Conservation (phyloP, 2,888 invertebrate species). For the Neocrepidodera transversa region DNA sequence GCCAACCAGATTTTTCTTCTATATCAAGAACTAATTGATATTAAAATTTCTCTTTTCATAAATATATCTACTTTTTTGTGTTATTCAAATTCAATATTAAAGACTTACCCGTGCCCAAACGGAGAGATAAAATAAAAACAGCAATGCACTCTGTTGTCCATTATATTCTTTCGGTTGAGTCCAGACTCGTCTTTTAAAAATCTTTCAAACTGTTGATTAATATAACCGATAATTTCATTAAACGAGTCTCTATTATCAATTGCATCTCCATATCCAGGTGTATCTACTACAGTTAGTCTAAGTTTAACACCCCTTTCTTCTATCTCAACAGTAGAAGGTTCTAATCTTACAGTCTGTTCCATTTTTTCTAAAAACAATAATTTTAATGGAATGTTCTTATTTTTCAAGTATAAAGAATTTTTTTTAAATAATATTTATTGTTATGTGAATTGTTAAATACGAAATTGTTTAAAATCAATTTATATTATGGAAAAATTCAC, state of each 20-base stretch:
- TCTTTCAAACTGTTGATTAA: slow-evolving; percentile 96
- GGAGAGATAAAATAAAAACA: slow-evolving; percentile 98
- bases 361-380: slow-evolving; percentile 74
- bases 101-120: slow-evolving; percentile 88
- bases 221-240: slow-evolving; percentile 93
- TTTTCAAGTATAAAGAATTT: too few relatives aligned
- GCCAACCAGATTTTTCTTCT: too few relatives aligned
- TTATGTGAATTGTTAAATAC: too few relatives aligned
- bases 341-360: slow-evolving; percentile 90
- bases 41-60: too few relatives aligned
- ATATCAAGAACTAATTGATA: too few relatives aligned
- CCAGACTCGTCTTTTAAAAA: slow-evolving; percentile 93
- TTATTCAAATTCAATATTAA: too few relatives aligned
- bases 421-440: too few relatives aligned
- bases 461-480: too few relatives aligned
- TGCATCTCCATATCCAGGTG: slow-evolving; percentile 95
- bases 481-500: too few relatives aligned
- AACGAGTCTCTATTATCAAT: slow-evolving; percentile 95
- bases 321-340: slow-evolving; percentile 95
- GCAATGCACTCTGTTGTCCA: slow-evolving; percentile 97
- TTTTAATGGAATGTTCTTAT: background rate
- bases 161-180: slow-evolving; percentile 92
- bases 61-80: too few relatives aligned
- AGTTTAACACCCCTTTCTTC: slow-evolving; percentile 95
- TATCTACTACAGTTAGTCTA: slow-evolving; percentile 92